Percentiles rank a stretch among this genome's conserved stretches.
Conservation (phyloP, 2,888 invertebrate genomes). For the Alitta virens region DNA sequence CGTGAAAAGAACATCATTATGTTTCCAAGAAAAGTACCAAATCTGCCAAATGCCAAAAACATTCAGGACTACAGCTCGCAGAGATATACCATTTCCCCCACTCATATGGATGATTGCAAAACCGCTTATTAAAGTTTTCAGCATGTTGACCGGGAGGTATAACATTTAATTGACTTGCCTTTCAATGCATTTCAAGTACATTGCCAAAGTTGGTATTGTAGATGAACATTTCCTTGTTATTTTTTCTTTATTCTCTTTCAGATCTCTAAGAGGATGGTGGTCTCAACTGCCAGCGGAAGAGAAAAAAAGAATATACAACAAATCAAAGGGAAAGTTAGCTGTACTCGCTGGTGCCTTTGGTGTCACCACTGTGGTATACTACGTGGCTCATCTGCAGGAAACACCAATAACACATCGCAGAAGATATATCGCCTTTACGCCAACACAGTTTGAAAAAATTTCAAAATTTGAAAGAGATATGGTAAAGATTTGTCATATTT, state of each 20-base stretch:
- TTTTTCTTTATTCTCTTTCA: slow-evolving; percentile 36
- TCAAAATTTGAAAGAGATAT: slow-evolving; percentile 55
- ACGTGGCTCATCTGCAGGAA: slow-evolving; percentile 58
- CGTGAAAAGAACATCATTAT: no score
- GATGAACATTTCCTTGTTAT: neutral
- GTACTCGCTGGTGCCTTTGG: slow-evolving; percentile 14
- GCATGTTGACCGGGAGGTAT: slow-evolving; percentile 27
- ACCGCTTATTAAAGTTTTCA: slow-evolving; percentile 19
- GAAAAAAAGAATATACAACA: slow-evolving; percentile 31
- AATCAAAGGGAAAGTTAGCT: slow-evolving; percentile 21
- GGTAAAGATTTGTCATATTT: slow-evolving; percentile 30
- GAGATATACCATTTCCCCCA: slow-evolving; percentile 16
- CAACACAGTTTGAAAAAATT: slow-evolving; percentile 57
- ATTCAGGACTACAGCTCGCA: neutral
- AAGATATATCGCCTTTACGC: slow-evolving; percentile 61
- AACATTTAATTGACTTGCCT: neutral
- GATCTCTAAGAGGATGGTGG: slow-evolving; percentile 59
- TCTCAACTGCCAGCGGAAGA: slow-evolving; percentile 49
- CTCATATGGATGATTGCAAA: slow-evolving; percentile 20
- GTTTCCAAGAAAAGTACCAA: no score
- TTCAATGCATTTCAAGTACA: neutral
- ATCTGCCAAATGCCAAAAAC: no score
- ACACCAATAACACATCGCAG: slow-evolving; percentile 61
- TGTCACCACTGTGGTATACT: slow-evolving; percentile 36
- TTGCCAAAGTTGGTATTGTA: neutral